Evolutionary conservation across 2,113 vertebrate species (phyloP).

Genomic region (Bambusicola thoracicus): DNA sequence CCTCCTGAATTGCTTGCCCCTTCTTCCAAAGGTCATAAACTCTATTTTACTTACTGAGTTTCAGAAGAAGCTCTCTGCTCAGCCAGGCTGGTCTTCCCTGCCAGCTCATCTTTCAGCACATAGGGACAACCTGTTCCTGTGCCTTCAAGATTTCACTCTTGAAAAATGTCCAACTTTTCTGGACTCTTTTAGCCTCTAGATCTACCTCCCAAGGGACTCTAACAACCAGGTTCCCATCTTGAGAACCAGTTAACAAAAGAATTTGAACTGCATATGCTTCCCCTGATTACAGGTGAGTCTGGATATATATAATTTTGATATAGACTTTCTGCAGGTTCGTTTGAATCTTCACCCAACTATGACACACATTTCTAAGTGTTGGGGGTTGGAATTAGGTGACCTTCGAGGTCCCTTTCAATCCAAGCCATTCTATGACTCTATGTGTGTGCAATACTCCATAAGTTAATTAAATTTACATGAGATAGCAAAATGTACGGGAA

Average conservation of each 20-base stretch:
- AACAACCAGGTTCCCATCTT: not conserved
- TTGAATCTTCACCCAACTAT: not conserved
- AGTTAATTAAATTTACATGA: not conserved
- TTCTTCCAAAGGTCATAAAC: not conserved
- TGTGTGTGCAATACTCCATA: not conserved
- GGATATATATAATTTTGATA: not conserved
- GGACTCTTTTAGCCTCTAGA: not conserved
- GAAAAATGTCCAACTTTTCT: not conserved
- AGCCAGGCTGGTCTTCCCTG: not conserved
- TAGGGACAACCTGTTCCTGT: not conserved
- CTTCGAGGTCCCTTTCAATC: not conserved
- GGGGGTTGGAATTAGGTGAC: not conserved
- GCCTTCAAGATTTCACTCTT: not conserved
- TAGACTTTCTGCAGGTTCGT: not conserved
- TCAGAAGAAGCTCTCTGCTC: not conserved
- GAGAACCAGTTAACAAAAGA: not conserved
- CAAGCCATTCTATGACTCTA: not conserved
- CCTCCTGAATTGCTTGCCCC: not conserved
- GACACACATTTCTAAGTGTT: not conserved
- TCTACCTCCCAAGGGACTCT: not conserved
- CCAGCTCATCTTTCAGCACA: not conserved
- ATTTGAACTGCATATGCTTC: not conserved
- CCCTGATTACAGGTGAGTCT: not conserved
- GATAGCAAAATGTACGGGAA: not conserved
- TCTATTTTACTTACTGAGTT: not conserved